Percentiles rank a stretch among this genome's conserved stretches.
phyloP scores from a whole-genome alignment of 1,140 invertebrate genomes.

The Lanistes nyassanus region DNA sequence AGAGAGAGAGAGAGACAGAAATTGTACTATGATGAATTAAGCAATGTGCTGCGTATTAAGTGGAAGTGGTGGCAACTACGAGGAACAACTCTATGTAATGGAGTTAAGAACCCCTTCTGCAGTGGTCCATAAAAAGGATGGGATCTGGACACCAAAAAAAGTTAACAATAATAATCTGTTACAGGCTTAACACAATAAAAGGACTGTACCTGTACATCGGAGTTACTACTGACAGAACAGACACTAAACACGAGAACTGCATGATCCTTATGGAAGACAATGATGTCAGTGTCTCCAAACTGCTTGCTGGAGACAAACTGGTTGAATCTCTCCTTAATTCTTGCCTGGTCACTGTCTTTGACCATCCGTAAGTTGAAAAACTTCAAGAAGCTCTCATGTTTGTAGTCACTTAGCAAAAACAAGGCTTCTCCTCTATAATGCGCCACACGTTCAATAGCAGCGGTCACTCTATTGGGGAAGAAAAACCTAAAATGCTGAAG shows the following conservation, averaged over 20 bases:
- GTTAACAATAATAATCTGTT: not conserved
- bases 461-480: not conserved
- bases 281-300: slow-evolving; percentile 23
- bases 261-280: slow-evolving; percentile 3
- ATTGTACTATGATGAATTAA: too few relatives aligned
- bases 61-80: too few relatives aligned
- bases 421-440: not conserved
- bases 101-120: too few relatives aligned
- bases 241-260: not conserved
- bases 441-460: slow-evolving; percentile 14
- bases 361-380: slow-evolving; percentile 1
- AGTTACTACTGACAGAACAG: slow-evolving; percentile 23
- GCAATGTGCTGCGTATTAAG: too few relatives aligned
- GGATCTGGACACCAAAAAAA: not conserved
- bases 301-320: slow-evolving; percentile 2
- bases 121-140: not conserved
- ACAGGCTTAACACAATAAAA: too few relatives aligned
- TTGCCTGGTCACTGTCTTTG: not conserved
- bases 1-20: too few relatives aligned
- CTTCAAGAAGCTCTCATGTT: slow-evolving; percentile 17
- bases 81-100: not conserved
- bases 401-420: slow-evolving; percentile 20
- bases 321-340: not conserved
- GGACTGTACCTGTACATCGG: slow-evolving; percentile 17
- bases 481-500: not conserved